Evolutionary conservation across 1,140 invertebrate species (phyloP).

Genomic region (Homarus americanus): DNA sequence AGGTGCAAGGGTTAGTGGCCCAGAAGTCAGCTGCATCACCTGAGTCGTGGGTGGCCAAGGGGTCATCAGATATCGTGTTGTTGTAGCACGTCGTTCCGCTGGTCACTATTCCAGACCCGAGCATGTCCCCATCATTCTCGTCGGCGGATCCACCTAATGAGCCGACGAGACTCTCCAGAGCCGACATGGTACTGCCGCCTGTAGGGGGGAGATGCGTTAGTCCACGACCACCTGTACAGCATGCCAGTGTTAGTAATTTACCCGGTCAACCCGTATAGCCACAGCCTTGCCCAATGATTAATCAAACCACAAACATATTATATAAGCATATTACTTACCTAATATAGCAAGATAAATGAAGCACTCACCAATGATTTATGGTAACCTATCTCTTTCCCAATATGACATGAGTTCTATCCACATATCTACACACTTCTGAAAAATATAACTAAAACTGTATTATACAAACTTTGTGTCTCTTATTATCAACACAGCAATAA

Average conservation of each 20-base stretch:
- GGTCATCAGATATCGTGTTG: conserved; percentile 51
- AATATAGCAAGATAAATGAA: not conserved
- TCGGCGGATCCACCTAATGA: conserved; percentile 68
- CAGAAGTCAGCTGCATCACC: conserved; percentile 68
- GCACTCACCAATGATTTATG: conserved; percentile 14
- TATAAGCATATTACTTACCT: conserved; percentile 18
- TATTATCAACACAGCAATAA: too few species aligned
- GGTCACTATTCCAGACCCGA: conserved; percentile 25
- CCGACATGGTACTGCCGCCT: conserved; percentile 72
- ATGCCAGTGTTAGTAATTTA: conserved; percentile 9
- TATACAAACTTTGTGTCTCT: not conserved
- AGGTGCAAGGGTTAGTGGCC: conserved; percentile 69
- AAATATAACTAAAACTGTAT: not conserved
- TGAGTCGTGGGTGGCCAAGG: conserved; percentile 53
- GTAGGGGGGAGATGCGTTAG: conserved; percentile 34
- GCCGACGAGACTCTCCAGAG: conserved; percentile 73
- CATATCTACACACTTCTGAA: not conserved
- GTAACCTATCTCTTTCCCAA: not conserved
- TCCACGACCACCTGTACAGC: conserved; percentile 20
- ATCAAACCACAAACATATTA: not conserved
- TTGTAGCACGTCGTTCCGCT: conserved; percentile 53
- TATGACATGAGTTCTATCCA: not conserved
- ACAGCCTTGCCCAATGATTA: not conserved
- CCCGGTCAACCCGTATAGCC: conserved; percentile 3
- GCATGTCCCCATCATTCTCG: conserved; percentile 49